These are phyloP conservation scores for Brienomyrus brachyistius DNA, from an alignment of 2,113 vertebrate genomes.

Conservation along the genomic window DNA sequence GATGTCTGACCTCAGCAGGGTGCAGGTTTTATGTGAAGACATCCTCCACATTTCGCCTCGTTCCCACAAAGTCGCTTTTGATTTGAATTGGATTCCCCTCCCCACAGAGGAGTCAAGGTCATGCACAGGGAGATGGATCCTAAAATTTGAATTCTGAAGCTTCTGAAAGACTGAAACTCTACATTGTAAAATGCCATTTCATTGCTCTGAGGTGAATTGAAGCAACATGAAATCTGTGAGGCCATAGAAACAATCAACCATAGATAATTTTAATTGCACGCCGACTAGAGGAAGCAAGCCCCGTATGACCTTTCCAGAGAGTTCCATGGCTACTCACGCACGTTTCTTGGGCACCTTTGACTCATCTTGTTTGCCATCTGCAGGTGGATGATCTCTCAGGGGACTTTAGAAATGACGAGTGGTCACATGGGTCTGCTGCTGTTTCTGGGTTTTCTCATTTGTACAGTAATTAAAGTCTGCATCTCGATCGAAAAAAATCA, in stretches of 20 bases:
- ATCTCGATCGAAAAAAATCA: background rate
- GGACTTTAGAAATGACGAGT: background rate
- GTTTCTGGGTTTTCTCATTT: background rate
- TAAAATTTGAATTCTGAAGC: background rate
- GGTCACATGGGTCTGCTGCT: background rate
- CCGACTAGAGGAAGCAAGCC: background rate
- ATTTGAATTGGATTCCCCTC: background rate
- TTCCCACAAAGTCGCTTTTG: background rate
- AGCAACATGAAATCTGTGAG: background rate
- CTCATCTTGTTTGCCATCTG: constrained; percentile 7
- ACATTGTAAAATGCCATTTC: background rate
- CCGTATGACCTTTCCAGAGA: background rate
- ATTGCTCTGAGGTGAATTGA: background rate
- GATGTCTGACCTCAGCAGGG: background rate
- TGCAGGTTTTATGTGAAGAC: background rate
- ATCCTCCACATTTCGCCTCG: background rate
- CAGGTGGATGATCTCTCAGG: constrained; percentile 18
- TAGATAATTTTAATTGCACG: background rate
- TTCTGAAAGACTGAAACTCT: background rate
- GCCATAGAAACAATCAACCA: background rate
- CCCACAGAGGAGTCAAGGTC: background rate
- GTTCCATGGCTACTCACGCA: background rate
- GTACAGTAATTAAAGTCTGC: background rate
- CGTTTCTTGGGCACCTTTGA: background rate
- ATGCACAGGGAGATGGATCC: background rate